Base-by-base conservation (phyloP, 2,113 vertebrate genomes). In the Chloebia gouldiae region DNA sequence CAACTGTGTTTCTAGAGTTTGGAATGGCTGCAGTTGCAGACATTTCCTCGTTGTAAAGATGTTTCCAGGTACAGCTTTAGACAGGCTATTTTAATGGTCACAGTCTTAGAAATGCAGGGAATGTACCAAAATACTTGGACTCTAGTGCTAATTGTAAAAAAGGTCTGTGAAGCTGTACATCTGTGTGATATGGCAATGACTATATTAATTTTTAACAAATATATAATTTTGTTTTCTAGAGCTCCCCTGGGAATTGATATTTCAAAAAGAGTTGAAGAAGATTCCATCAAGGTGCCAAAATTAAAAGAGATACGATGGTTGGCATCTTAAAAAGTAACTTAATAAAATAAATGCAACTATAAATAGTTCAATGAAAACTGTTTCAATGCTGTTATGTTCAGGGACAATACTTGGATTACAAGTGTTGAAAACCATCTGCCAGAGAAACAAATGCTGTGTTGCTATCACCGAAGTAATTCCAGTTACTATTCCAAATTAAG, bases 241-340 rank as follows among this genome's bases (percentile, higher is more conserved):
- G 98, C 98, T 73, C 98, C 98, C 11, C 98, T 99, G 89, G 99
- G 99, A 89, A 92, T 96, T 71, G 98, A 99, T 95, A 98, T 99
- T 93, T 98, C 98, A 59, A 97, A 98, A 72, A 97, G 98, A 94
- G 99, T 99, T 87, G 98, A 95, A 97, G 97, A 98, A 54, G 98
- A 98, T 42, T 97, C 97, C 20, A 99, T 99, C 96, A 98, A 96
- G 94, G 61, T 99, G 37, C 99, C 98, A 30, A 60, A 22, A 49
- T 57, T 99, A 92, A 98, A 97, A 95, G 88, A 98, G 75, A 98
- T 98, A 90, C 51, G 23, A 90, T 75, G 54, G 87, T 93, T 97
- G 97, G 37, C 88, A 83, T 80, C 63, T 82, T 92, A 63, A 71
- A 63, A 57, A 85, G 45, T 40, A 78, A 70, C 40, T 53, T 63